These are phyloP conservation scores for Rhegmatorhina hoffmannsi DNA, from an alignment of 2,113 vertebrate genomes.

Conservation along the genomic window DNA sequence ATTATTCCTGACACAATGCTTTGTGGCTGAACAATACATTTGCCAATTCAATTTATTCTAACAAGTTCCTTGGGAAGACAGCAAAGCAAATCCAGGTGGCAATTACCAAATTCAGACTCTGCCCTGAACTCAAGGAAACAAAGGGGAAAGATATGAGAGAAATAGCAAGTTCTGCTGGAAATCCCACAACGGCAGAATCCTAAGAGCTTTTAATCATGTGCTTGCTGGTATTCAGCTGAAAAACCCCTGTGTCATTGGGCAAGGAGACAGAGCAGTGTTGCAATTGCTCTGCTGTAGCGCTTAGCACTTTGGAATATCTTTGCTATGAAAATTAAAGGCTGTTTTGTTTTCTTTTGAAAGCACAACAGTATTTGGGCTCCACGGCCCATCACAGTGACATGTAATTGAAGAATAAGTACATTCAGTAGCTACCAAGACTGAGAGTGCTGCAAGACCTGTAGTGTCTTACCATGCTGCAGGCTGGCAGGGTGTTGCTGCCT, in stretches of 20 bases:
- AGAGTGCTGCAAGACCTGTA: neutral
- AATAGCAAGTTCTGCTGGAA: conserved; percentile 39
- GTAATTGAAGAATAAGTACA: neutral
- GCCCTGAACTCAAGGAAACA: conserved; percentile 12
- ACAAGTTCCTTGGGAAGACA: conserved; percentile 60
- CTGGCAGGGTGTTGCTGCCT: neutral
- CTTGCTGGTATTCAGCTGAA: neutral
- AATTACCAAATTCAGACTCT: conserved; percentile 36
- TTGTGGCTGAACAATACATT: conserved; percentile 16
- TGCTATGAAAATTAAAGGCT: neutral
- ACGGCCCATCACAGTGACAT: neutral
- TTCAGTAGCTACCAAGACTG: neutral
- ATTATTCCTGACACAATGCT: conserved; percentile 49
- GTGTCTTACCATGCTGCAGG: neutral
- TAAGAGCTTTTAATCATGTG: neutral
- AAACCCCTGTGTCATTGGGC: conserved; percentile 16
- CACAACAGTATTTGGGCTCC: neutral
- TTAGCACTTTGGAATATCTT: neutral
- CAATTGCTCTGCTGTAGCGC: neutral
- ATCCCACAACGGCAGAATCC: neutral
- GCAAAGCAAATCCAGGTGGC: conserved; percentile 63
- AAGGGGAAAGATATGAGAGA: conserved; percentile 40
- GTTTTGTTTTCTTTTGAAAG: conserved; percentile 14
- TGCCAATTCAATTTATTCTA: conserved; percentile 64
- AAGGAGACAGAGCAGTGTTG: neutral